Evolutionary conservation across 2,888 invertebrate species (phyloP), one percentile per base, ranked within the genome.

Genomic region (Drosophila anomalata): DNA sequence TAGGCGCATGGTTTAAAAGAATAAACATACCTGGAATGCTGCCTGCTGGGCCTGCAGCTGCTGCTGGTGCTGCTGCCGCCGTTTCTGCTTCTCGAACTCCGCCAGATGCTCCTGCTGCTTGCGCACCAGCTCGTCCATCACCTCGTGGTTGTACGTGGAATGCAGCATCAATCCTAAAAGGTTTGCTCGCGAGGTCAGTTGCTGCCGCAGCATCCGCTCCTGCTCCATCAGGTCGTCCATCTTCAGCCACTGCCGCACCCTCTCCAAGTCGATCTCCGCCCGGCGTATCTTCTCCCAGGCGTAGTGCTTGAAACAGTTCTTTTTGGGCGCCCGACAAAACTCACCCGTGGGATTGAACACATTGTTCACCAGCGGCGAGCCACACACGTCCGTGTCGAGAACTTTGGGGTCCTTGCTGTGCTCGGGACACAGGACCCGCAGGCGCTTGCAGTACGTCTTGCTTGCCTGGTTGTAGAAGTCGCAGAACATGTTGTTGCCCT

Each of bases 401-500:
- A 97, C 95, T 92, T 97, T 97, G 0, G 97, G 95, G 85, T 98
- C 97, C 91, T 98, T 99, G 86, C 96, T 97, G 91, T 99, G 99
- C 89, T 99, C 99, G 0, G 99, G 99, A 89, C 99, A 99, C 77
- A 99, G 94, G 0, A 99, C 98, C 77, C 98, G 94, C 62, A 99
- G 92, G 57, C 99, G 93, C 92, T 99, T 99, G 92, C 99, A 99
- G 89, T 99, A 99, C 0, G 98, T 98, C 54, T 95, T 94, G 87
- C 96, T 97, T 4, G 94, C 93, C 0, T 96, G 94, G 92, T 98
- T 99, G 92, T 96, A 99, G 91, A 96, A 97, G 89, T 99, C 99
- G 91, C 99, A 99, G 92, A 99, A 99, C 96, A 99, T 97, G 81
- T 97, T 97, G 92, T 97, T 97, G 0, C 96, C 97, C 91, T 98